phyloP scores from a whole-genome alignment of 1,140 invertebrate genomes.

The Pollicipes pollicipes region DNA sequence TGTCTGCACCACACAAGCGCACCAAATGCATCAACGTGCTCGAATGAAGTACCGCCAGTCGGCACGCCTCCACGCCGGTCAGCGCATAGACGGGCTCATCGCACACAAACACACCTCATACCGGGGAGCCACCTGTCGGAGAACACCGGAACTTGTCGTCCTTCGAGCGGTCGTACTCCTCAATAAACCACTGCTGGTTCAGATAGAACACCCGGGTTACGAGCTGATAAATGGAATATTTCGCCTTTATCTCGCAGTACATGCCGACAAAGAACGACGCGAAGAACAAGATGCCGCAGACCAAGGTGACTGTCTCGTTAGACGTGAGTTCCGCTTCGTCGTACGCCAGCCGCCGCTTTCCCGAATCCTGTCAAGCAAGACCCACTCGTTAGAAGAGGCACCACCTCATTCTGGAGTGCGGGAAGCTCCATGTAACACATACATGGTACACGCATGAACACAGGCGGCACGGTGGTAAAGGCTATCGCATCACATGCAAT shows the following conservation, averaged over 20 bases:
- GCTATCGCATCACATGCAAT: too few species aligned
- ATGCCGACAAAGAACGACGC: conserved; percentile 38
- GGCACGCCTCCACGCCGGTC: too few species aligned
- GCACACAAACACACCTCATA: too few species aligned
- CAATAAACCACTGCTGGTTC: conserved; percentile 35
- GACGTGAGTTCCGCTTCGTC: conserved; percentile 29
- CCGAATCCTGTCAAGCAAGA: neutral
- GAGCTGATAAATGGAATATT: conserved; percentile 32
- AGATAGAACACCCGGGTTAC: conserved; percentile 31
- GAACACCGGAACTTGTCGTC: conserved; percentile 11
- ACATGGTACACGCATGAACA: too few species aligned
- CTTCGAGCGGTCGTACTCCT: conserved; percentile 29
- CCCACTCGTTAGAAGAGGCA: too few species aligned
- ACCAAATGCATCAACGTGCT: too few species aligned
- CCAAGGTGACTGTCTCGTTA: conserved; percentile 33
- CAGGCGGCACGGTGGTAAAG: too few species aligned
- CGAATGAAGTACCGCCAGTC: too few species aligned
- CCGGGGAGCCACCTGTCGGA: neutral
- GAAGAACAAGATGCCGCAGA: conserved; percentile 36
- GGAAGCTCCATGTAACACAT: too few species aligned
- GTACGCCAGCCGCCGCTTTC: conserved; percentile 8
- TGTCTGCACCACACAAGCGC: too few species aligned
- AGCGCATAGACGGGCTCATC: too few species aligned
- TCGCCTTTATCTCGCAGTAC: conserved; percentile 37
- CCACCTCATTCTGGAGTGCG: too few species aligned